Conservation (phyloP, 1,140 invertebrate species). For the Oreohelix idahoensis region DNA sequence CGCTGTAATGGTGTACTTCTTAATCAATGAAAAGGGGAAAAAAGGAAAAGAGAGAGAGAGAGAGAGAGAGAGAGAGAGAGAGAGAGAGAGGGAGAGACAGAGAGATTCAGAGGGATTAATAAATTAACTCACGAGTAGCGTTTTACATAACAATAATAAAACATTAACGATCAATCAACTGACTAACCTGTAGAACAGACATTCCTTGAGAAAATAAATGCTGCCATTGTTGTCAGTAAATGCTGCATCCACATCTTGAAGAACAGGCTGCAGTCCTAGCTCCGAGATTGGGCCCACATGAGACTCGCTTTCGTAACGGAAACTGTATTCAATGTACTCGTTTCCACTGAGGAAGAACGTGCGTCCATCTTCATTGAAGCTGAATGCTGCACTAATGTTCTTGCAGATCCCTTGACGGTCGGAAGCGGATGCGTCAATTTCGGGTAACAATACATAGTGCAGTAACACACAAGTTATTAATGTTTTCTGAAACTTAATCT, state of each 20-base stretch:
- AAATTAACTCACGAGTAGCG: no score
- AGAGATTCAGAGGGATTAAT: no score
- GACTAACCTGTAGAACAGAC: slow-evolving; percentile 6
- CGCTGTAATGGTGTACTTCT: no score
- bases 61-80: no score
- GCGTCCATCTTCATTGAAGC: neutral
- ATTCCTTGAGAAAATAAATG: neutral
- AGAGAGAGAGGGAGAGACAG: no score
- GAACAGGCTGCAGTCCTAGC: neutral
- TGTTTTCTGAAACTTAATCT: no score
- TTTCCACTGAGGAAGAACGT: neutral
- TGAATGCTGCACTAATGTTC: slow-evolving; percentile 7
- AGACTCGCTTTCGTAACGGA: neutral
- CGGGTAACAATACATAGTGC: no score
- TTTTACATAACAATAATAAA: no score
- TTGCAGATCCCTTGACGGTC: neutral
- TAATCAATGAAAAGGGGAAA: no score
- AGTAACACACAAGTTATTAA: no score
- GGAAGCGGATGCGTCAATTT: no score
- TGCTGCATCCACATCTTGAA: neutral
- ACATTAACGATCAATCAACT: neutral
- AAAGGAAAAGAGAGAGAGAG: no score
- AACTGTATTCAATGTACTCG: slow-evolving; percentile 21
- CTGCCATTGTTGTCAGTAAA: neutral
- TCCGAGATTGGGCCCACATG: neutral